These are phyloP conservation scores for Podarcis cretensis DNA, from an alignment of 2,113 vertebrate species.

Conservation along the genomic window DNA sequence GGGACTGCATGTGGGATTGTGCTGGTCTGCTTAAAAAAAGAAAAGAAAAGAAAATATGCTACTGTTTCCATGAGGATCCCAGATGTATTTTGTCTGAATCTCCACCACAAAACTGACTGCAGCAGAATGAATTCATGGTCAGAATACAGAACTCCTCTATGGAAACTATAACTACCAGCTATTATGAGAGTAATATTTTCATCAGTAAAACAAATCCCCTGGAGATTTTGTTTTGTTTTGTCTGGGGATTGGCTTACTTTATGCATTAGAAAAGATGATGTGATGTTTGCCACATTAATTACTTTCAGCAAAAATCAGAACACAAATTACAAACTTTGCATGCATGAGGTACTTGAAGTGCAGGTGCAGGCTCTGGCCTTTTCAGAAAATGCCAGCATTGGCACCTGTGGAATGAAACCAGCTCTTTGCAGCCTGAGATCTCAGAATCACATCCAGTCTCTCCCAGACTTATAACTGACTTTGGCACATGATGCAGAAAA, in stretches of 20 bases:
- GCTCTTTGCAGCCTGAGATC: background rate
- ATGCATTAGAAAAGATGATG: constrained; percentile 14
- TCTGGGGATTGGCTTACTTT: background rate
- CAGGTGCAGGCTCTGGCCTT: constrained; percentile 8
- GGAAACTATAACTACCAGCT: background rate
- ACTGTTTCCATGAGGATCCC: background rate
- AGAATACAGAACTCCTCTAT: constrained; percentile 37
- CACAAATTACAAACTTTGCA: background rate
- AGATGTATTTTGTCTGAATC: background rate
- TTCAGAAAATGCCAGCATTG: constrained; percentile 13
- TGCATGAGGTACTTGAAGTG: constrained; percentile 45
- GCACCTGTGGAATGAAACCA: constrained; percentile 18
- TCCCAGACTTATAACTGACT: background rate
- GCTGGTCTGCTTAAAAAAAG: background rate
- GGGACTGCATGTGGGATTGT: background rate
- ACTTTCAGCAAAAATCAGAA: constrained; percentile 9
- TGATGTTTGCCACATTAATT: constrained; percentile 43
- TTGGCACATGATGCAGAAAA: background rate
- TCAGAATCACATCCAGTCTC: background rate
- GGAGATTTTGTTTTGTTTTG: constrained; percentile 28
- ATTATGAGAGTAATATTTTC: background rate
- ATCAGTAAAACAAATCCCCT: constrained; percentile 27
- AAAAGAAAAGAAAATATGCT: background rate
- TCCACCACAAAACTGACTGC: background rate
- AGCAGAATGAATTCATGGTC: background rate